Evolutionary conservation across 2,797 vertebrate genomes (phyloP), one percentile per base, ranked within the genome.

Genomic region (Trematomus bernacchii): DNA sequence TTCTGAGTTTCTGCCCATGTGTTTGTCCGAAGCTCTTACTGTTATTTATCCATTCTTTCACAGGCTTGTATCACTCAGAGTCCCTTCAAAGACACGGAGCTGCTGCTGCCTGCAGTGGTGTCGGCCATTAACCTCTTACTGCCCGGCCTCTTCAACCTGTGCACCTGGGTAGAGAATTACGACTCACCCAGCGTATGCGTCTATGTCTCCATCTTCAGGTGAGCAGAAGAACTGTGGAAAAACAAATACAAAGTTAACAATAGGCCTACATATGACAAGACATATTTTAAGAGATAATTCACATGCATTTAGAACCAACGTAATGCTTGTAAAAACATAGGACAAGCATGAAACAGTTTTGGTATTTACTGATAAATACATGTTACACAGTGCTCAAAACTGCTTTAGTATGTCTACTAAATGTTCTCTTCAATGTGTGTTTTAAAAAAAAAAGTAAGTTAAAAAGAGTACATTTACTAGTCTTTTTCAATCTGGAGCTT

Each of bases 181-280:
- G 90, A 95, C 11, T 96, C 95, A 1, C 95, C 96, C 0, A 89
- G 73, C n/a, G 69, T 91, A 21, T 75, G 72, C 70, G 92, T 97
- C 27, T 96, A 95, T 0, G 83, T 97, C 77, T 94, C 96, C n/a
- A 89, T 97, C 82, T 78, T 89, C 90, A 97, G 97, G 97, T 97
- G 16, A 71, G 81, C 15, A 14, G 4, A n/a, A 16, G 19, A 64
- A 69, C 57, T 65, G n/a, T 51, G 12, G 21, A 46, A 23, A 7
- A 23, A 37, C 6, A 37, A 19, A 3, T 7, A 15, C n/a, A 40
- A 54, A 19, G 9, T 9, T 6, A 14, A 33, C 16, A n/a, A 13
- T 71, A 27, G 27, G 27, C 4, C 27, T 27, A 27, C 27, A 27
- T 27, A 27, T 27, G 27, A 27, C 27, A 27, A 27, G 4, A 27